phyloP scores from a whole-genome alignment of 1,140 invertebrate genomes.

The Bombus vancouverensis region DNA sequence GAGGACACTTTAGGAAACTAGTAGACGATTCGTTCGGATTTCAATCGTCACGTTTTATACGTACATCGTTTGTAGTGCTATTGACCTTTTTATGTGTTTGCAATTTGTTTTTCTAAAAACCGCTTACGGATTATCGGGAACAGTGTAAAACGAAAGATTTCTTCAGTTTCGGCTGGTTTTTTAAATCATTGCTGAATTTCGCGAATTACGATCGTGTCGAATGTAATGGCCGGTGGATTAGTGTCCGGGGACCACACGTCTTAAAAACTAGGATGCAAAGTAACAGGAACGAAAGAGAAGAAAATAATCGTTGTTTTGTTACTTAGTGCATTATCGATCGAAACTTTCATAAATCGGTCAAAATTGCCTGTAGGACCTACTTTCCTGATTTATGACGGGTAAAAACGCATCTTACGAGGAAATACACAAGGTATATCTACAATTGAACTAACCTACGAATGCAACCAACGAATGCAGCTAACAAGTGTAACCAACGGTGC shows the following conservation, averaged over 20 bases:
- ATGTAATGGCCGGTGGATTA: neutral
- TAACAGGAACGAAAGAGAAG: neutral
- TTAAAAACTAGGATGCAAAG: neutral
- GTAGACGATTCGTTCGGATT: neutral
- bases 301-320: neutral
- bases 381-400: neutral
- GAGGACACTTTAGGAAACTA: neutral
- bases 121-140: neutral
- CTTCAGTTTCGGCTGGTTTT: neutral
- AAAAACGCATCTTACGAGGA: neutral
- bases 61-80: neutral
- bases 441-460: too few relatives aligned
- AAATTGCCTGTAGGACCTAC: neutral
- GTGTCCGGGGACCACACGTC: neutral
- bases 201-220: neutral
- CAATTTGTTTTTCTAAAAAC: neutral
- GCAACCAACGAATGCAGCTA: neutral
- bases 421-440: neutral
- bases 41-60: neutral
- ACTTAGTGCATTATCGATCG: neutral
- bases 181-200: neutral
- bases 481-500: neutral
- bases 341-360: neutral
- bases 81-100: neutral
- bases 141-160: too few relatives aligned